Base-by-base conservation (phyloP, 2,797 vertebrate genomes). In the Phyllotis vaccarum region DNA sequence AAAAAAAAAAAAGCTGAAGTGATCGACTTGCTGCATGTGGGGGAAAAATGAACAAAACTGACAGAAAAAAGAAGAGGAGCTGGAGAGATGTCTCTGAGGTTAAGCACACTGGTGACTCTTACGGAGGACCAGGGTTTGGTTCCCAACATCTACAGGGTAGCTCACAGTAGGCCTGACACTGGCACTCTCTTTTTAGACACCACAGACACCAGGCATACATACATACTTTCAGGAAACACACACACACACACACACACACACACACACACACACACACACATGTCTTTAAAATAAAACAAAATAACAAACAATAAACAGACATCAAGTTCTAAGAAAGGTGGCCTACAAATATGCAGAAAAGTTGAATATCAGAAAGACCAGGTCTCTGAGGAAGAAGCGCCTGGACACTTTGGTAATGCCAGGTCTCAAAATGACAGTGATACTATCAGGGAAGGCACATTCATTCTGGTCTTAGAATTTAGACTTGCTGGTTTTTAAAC, bases 381-480 rank as follows among this genome's bases (percentile, higher is more conserved):
- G 21, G 27, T 17, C 22, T 80, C n/a, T 40, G 46, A 92, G 58
- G 60, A 58, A 34, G 49, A 43, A 31, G 5, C 5, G 19, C 9
- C 1, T 60, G 1, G 22, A 34, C 13, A 1, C 14, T 52, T 52
- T 0, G 37, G 11, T 0, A 37, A n/a, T 16, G 49, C 22, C 27
- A 64, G 40, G 27, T 62, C 54, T 54, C 29, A 46, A 68, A 31
- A 27, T 4, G 49, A 31, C n/a, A 37, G n/a, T 34, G 62, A 79
- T 19, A 37, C 4, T 17, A 10, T 29, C 62, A 5, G 0, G 43
- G 43, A 83, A 68, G 43, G 46, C 75, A 52, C 21, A 0, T 22
- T 43, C 16, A 0, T 22, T 43, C 21, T 49, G 12, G 5, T 40
- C 31, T 29, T 54, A 62, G 58, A 21, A 43, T 62, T 34, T 16